These are phyloP conservation scores for Austrolebias charrua DNA, from an alignment of 2,797 vertebrate genomes.

Conservation along the genomic window DNA sequence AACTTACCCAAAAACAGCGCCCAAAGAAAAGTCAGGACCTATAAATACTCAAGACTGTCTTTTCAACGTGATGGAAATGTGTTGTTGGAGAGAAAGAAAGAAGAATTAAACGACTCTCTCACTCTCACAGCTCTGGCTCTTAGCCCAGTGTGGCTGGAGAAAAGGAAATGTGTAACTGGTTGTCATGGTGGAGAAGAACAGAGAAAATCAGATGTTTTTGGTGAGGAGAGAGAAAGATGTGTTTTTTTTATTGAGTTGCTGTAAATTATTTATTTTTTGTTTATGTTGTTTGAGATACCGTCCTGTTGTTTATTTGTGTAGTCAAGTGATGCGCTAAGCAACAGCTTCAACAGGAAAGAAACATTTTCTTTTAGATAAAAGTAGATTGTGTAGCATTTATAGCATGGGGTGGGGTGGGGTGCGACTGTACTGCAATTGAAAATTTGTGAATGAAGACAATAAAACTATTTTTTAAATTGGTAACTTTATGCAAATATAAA, in stretches of 20 bases:
- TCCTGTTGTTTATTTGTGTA: neutral
- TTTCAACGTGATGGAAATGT: slow-evolving; percentile 41
- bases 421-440: too few species aligned
- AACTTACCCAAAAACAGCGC: slow-evolving; percentile 7
- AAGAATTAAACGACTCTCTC: slow-evolving; percentile 30
- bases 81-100: slow-evolving; percentile 33
- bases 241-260: slow-evolving; percentile 43
- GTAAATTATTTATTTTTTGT: slow-evolving; percentile 16
- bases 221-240: slow-evolving; percentile 31
- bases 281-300: slow-evolving; percentile 1
- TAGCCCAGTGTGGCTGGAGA: slow-evolving; percentile 42
- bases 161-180: slow-evolving; percentile 56
- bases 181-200: slow-evolving; percentile 55
- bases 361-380: neutral
- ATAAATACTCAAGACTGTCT: slow-evolving; percentile 16
- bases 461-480: too few species aligned
- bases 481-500: too few species aligned
- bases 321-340: slow-evolving; percentile 1
- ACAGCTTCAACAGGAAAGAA: neutral
- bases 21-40: slow-evolving; percentile 19
- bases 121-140: slow-evolving; percentile 49
- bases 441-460: too few species aligned
- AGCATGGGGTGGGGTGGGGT: too few species aligned
- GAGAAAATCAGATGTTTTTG: slow-evolving; percentile 25
- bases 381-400: too few species aligned